A percentile compares a stretch with the other conserved stretches of the same genome.
Conservation (phyloP, 2,888 invertebrate species). For the Azorinus chamasolen region DNA sequence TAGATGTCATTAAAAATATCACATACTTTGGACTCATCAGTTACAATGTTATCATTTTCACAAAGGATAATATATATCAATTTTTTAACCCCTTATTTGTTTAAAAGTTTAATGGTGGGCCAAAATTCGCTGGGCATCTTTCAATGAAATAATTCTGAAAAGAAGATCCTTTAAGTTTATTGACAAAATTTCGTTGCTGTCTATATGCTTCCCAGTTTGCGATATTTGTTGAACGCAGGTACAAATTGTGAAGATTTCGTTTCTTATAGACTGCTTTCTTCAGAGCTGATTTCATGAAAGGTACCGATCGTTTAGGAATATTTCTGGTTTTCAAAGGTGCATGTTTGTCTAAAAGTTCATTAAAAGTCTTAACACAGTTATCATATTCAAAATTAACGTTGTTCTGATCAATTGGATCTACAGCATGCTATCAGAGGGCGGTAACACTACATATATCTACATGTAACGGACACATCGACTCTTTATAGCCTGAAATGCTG, state of each 20-base stretch:
- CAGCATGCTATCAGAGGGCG: no score
- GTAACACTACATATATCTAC: no score
- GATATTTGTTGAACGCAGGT: background rate
- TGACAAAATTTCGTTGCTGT: conserved; percentile 17
- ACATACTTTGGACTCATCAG: conserved; percentile 1
- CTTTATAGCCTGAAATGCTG: no score
- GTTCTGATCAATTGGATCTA: no score
- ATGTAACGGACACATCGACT: no score
- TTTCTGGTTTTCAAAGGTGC: conserved; percentile 32
- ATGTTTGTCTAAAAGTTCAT: conserved; percentile 32
- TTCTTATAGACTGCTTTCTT: conserved; percentile 20
- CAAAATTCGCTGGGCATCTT: conserved; percentile 23
- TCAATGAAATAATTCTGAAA: conserved; percentile 4
- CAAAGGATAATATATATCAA: conserved; percentile 8
- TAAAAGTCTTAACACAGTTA: background rate
- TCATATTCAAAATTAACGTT: no score
- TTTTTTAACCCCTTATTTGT: conserved; percentile 2
- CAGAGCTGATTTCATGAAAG: conserved; percentile 23
- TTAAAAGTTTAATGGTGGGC: conserved; percentile 25
- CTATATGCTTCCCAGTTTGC: conserved; percentile 27
- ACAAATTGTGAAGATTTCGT: conserved; percentile 9
- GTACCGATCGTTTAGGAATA: background rate
- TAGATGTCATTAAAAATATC: conserved; percentile 21
- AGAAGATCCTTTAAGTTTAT: conserved; percentile 13
- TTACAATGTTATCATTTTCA: conserved; percentile 16